These are phyloP conservation scores for Nasua narica DNA, from an alignment of 2,797 vertebrate genomes.

Conservation along the genomic window DNA sequence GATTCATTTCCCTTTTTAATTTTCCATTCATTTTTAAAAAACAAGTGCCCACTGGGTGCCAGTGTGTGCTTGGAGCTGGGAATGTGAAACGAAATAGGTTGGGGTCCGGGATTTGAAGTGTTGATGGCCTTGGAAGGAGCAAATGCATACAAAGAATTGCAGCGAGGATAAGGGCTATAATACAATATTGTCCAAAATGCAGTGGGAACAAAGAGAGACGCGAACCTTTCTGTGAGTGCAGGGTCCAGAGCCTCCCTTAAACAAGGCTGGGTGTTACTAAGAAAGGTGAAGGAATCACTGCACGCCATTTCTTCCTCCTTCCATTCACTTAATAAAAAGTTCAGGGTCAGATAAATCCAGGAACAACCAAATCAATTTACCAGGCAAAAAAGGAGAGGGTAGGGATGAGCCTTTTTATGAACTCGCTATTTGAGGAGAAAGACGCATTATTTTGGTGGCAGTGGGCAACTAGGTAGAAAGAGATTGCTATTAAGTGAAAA, in stretches of 20 bases:
- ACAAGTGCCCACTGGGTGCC: not conserved
- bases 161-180: not conserved
- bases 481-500: constrained; percentile 81
- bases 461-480: constrained; percentile 70
- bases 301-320: not conserved
- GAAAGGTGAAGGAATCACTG: not conserved
- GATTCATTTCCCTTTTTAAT: not conserved
- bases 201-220: not conserved
- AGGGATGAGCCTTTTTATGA: constrained; percentile 58
- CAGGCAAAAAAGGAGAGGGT: not conserved
- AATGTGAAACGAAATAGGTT: not conserved
- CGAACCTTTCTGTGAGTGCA: not conserved
- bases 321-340: not conserved
- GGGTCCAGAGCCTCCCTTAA: not conserved
- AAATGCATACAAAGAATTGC: not conserved
- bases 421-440: constrained; percentile 53
- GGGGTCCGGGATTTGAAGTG: not conserved
- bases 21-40: not conserved
- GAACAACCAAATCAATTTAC: constrained; percentile 44
- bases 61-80: not conserved
- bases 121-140: not conserved
- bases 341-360: not conserved
- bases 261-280: not conserved
- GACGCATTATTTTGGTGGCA: constrained; percentile 65
- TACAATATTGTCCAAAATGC: not conserved